Evolutionary conservation across 2,113 vertebrate species (phyloP), one percentile per base, ranked within the genome.

Genomic region (Anseranas semipalmata): DNA sequence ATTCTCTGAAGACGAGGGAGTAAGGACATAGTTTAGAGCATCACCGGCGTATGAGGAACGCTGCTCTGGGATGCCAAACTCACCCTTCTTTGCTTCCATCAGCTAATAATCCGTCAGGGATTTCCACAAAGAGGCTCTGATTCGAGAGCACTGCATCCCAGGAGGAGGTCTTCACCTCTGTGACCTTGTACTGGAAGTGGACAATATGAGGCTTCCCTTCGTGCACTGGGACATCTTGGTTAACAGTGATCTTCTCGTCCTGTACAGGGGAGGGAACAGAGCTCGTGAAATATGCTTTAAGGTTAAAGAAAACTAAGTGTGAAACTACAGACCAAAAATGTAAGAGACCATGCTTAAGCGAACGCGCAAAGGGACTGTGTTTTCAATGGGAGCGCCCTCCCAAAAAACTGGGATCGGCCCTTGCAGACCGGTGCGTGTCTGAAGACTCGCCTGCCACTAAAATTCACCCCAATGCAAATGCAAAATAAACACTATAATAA

Each of bases 81-180:
- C 97, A 99, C 99, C 99, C 99, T 97, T 99, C 99, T 97, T 99
- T 99, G 98, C 99, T 99, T 72, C 99, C 99, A 94, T 99, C 99
- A 85, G 97, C 99, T 97, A 99, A 98, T 87, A 97, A 96, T 84
- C 99, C 99, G 1, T 98, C 98, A 71, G 99, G 99, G 91, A 99
- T 98, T 98, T 99, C 99, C 98, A 99, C 98, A 95, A 99, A 99
- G 97, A 99, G 99, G 97, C 98, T 98, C 98, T 98, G 98, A 67
- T 98, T 98, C 21, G 99, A 98, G 46, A 99, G 98, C 95, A 98
- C 98, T 18, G 99, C 98, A 87, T 99, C 98, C 99, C 99, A 99
- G 97, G 96, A 99, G 92, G 99, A 99, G 56, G 98, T 98, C 96
- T 98, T 99, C 93, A 98, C 98, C 96, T 99, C 99, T 16, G 97